phyloP scores from a whole-genome alignment of 2,113 vertebrate species.

The Siniperca knerii region DNA sequence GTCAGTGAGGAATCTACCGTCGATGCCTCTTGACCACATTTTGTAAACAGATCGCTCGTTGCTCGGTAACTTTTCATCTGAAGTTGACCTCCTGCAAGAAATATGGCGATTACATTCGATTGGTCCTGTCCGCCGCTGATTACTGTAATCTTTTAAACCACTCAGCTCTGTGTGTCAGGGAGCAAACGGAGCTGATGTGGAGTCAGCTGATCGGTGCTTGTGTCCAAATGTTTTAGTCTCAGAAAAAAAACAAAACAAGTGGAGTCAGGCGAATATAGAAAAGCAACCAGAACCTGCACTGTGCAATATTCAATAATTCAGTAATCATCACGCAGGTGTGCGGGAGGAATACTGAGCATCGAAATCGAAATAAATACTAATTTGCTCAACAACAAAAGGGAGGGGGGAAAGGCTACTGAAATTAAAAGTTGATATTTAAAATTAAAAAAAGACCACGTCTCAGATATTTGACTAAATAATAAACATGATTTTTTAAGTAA shows the following conservation, averaged over 20 bases:
- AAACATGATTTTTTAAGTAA: not conserved
- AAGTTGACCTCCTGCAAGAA: constrained; percentile 88
- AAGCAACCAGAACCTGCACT: not conserved
- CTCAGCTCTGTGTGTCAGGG: constrained; percentile 81
- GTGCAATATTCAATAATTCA: not conserved
- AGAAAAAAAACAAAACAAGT: not conserved
- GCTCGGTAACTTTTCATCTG: constrained; percentile 92
- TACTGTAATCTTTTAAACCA: constrained; percentile 89
- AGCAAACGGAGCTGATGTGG: constrained; percentile 25
- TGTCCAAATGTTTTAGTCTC: constrained; percentile 19
- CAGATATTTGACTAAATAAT: not conserved
- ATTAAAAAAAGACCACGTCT: not conserved
- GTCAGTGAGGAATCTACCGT: constrained; percentile 84
- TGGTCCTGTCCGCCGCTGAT: constrained; percentile 88
- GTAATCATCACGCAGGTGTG: not conserved
- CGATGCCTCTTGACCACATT: constrained; percentile 87
- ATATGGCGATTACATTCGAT: constrained; percentile 90
- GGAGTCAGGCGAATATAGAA: not conserved
- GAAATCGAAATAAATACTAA: no score
- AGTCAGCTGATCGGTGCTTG: constrained; percentile 5
- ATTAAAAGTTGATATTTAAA: no score
- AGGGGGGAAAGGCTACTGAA: no score
- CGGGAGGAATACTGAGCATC: not conserved
- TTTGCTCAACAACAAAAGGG: not conserved
- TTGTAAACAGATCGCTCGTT: constrained; percentile 88